Base-by-base conservation (phyloP, 1,140 invertebrate genomes). In the Marisa cornuarietis region DNA sequence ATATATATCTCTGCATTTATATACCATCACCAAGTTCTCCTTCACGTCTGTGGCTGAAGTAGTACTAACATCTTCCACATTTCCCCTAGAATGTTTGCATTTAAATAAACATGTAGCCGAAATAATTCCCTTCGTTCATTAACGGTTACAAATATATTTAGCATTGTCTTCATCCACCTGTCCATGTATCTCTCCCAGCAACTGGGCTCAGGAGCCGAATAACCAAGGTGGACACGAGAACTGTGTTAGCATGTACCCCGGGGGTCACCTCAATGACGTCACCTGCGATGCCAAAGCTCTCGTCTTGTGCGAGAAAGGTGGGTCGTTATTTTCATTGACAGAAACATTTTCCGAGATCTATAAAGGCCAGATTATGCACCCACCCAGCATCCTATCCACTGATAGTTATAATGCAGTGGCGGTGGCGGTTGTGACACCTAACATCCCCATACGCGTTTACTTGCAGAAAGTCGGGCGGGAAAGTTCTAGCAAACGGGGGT, bases 121-220 rank as follows among this genome's bases (percentile, higher is more conserved):
- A 4, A 14, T 2, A 16, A 16, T 14, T 69, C 68, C 14, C 22
- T 20, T 26, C 4, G 20, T 26, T 22, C 22, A 69, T 26, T 26
- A 14, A 3, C 4, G 68, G 22, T 26, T 14, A 16, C 14, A 26
- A n/a, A 11, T 69, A 26, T 22, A 69, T 14, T 69, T 14, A 69
- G 31, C 7, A 16, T 20, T 69, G 68, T 69, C 26, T 0, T 69
- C 31, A 69, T 42, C 31, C 31, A 42, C 31, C 31, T 42, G 31
- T 0, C 31, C 31, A 42, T 42, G 31, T 42, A 16, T 69, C 31
- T 61, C 51, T 82, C 71, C n/a, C 66, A 85, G 84, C 31, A 76
- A 77, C 49, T 85, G 84, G 84, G 82, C 84, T 68, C 63, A 68
- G 20, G 84, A 85, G 63, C 84, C 84, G 8, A 84, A 85, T 61